Conservation (phyloP, 2,113 vertebrate genomes). For the Pseudonaja textilis region DNA sequence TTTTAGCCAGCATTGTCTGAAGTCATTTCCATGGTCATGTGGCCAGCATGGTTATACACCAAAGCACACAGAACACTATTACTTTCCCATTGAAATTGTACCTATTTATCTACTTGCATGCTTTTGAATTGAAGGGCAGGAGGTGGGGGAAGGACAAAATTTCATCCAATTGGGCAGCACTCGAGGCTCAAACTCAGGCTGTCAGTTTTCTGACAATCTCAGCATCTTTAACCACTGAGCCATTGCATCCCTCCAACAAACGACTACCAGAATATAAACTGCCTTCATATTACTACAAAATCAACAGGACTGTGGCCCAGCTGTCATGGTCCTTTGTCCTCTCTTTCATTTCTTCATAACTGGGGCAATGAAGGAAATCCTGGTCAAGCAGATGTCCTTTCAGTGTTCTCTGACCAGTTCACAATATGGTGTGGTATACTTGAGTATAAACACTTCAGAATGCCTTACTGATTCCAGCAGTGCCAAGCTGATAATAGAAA, state of each 20-base stretch:
- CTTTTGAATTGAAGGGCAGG: too few relatives aligned
- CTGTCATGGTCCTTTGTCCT: neutral
- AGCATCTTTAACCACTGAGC: too few relatives aligned
- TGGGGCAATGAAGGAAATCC: neutral
- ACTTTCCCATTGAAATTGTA: neutral
- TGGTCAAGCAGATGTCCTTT: neutral
- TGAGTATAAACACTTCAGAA: neutral
- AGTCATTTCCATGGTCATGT: neutral
- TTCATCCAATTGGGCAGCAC: too few relatives aligned
- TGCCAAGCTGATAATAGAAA: neutral
- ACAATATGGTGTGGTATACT: neutral
- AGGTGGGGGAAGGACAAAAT: too few relatives aligned
- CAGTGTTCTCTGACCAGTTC: neutral
- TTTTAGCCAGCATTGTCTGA: neutral
- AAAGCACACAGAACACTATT: neutral
- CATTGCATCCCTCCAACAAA: too few relatives aligned
- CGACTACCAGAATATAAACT: neutral
- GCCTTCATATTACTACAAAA: neutral
- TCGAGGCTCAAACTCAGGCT: too few relatives aligned
- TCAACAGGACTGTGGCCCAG: neutral
- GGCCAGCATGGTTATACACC: neutral
- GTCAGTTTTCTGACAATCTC: too few relatives aligned
- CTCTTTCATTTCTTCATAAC: neutral
- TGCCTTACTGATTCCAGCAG: neutral
- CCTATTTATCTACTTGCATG: neutral